A percentile compares a stretch with the other conserved stretches of the same genome.
phyloP scores from a whole-genome alignment of 2,888 invertebrate species.

The Pollenia angustigena region DNA sequence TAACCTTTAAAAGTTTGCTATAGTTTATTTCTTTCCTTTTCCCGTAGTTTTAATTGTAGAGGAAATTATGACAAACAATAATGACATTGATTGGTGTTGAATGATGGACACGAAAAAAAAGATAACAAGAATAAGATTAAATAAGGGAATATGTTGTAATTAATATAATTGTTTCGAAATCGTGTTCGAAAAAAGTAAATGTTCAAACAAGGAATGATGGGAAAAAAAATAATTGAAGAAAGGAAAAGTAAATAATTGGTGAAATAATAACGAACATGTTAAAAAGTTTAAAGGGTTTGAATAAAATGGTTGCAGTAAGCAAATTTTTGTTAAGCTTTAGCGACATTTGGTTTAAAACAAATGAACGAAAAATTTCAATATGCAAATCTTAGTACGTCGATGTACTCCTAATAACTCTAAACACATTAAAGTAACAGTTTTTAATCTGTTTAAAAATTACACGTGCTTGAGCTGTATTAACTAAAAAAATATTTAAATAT shows the following conservation, averaged over 20 bases:
- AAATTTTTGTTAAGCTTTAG: too few species aligned
- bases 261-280: not conserved
- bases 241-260: conserved; percentile 1
- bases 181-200: conserved; percentile 37
- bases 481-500: not conserved
- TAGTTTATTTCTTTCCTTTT: not conserved
- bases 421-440: too few species aligned
- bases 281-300: not conserved
- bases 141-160: conserved; percentile 61
- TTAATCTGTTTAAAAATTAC: too few species aligned
- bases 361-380: too few species aligned
- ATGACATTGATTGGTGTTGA: conserved; percentile 71
- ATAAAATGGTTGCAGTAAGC: too few species aligned
- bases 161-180: conserved; percentile 68
- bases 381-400: too few species aligned
- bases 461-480: too few species aligned
- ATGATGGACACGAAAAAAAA: conserved; percentile 34
- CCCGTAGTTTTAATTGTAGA: conserved; percentile 20
- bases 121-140: conserved; percentile 49
- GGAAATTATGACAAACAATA: conserved; percentile 67
- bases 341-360: too few species aligned
- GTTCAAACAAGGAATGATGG: not conserved
- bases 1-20: not conserved
- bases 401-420: too few species aligned
- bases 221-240: not conserved